Base-by-base conservation (phyloP, 2,113 vertebrate genomes). In the Malurus melanocephalus region DNA sequence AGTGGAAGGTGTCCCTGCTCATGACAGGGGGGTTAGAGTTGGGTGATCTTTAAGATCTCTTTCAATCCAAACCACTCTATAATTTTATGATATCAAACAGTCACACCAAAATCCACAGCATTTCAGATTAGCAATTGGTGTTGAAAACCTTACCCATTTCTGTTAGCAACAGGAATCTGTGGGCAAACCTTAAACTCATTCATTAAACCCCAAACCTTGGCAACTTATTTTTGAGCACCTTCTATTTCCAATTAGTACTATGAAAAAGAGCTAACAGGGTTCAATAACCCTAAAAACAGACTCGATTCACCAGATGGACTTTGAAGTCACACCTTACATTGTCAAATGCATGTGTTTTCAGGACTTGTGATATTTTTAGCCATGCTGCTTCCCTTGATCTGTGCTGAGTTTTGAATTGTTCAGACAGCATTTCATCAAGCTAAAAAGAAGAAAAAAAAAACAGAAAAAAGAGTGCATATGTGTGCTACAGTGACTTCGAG, bases 261-360 rank as follows among this genome's bases (percentile, higher is more conserved):
- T 55, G 21, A 66, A 88, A 71, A 49, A 78, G 18, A 89, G 16
- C 6, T 73, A 78, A 51, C 3, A 38, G 38, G 49, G 42, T 85
- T 65, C 33, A 85, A 46, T 42, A 85, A 89, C 85, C 43, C 56
- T 82, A 64, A 81, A 49, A 79, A 35, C 38, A 55, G 33, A 72
- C 13, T 11, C 0, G 0, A 48, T 85, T 77, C 67, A 80, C n/a
- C 57, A 65, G 42, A 81, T 45, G 77, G 68, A 74, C 78, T 92
- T 93, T 85, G 87, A 94, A 92, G 60, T 92, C 75, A 87, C 30
- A 66, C 75, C 40, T 94, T 62, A 35, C 28, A 87, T 66, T 78
- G 23, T 59, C 33, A 84, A 88, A 43, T 24, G 10, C 42, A 28
- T 61, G 46, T 76, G 81, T 79, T 90, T 92, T 57, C 78, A 92